Conservation (phyloP, 2,113 vertebrate genomes). For the Bambusicola thoracicus region DNA sequence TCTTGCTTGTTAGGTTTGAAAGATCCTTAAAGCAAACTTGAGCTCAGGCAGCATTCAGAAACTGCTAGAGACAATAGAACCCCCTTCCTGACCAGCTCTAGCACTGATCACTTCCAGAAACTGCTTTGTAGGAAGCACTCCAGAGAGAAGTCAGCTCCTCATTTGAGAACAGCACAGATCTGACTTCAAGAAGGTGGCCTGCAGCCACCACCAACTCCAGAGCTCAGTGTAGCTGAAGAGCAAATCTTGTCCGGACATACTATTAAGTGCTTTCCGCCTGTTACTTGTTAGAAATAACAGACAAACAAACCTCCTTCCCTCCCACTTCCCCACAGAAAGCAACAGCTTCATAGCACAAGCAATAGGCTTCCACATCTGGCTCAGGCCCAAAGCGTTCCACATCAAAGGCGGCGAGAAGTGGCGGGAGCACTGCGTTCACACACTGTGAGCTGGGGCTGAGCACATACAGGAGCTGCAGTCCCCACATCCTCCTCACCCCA, state of each 20-base stretch:
- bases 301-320: not conserved
- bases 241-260: not conserved
- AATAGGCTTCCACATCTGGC: not conserved
- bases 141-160: not conserved
- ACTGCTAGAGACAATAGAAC: not conserved
- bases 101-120: not conserved
- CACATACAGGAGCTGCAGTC: not conserved
- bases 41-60: not conserved
- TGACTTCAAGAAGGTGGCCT: not conserved
- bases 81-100: not conserved
- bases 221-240: not conserved
- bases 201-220: not conserved
- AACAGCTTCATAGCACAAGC: not conserved
- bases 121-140: not conserved
- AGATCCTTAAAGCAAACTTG: not conserved
- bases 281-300: not conserved
- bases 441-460: not conserved
- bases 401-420: not conserved
- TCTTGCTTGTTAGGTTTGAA: not conserved
- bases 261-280: not conserved
- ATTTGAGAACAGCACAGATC: not conserved
- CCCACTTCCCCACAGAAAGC: conserved; percentile 11
- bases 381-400: not conserved
- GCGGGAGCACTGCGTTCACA: not conserved
- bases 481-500: not conserved